phyloP scores from a whole-genome alignment of 2,113 vertebrate genomes.

The Hucho hucho region DNA sequence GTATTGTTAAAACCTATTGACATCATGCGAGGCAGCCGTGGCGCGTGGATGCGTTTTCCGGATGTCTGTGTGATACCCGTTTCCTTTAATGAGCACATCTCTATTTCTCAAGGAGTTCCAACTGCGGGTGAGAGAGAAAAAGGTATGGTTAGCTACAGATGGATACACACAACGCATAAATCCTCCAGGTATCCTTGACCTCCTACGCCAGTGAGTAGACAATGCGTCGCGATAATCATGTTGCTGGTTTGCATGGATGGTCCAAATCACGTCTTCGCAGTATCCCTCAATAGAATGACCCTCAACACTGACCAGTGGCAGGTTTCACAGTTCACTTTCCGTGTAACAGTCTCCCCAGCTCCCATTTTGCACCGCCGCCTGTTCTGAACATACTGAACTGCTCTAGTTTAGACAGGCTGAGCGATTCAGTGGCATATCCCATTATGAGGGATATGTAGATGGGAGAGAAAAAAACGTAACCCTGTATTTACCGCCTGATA shows the following conservation, averaged over 20 bases:
- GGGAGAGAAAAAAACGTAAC: constrained; percentile 62
- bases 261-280: background rate
- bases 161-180: constrained; percentile 9
- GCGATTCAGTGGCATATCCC: constrained; percentile 69
- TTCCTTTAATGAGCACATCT: constrained; percentile 58
- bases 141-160: background rate
- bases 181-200: constrained; percentile 1
- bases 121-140: constrained; percentile 4
- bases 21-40: constrained; percentile 52
- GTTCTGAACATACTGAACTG: constrained; percentile 60
- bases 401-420: constrained; percentile 58
- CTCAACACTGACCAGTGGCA: constrained; percentile 30
- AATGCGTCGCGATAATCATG: constrained; percentile 54
- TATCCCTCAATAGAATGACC: constrained; percentile 27
- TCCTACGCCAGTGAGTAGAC: background rate
- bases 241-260: constrained; percentile 6
- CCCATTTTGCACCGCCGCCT: constrained; percentile 60
- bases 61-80: constrained; percentile 53
- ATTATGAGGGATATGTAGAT: constrained; percentile 65
- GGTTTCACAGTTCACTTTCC: background rate
- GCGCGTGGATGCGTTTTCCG: constrained; percentile 69
- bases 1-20: constrained; percentile 53
- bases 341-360: constrained; percentile 23
- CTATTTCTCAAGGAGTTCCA: constrained; percentile 34
- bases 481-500: constrained; percentile 51